Evolutionary conservation across 2,888 invertebrate species (phyloP), one percentile per base, ranked within the genome.

Genomic region (Drosophila sordidula): DNA sequence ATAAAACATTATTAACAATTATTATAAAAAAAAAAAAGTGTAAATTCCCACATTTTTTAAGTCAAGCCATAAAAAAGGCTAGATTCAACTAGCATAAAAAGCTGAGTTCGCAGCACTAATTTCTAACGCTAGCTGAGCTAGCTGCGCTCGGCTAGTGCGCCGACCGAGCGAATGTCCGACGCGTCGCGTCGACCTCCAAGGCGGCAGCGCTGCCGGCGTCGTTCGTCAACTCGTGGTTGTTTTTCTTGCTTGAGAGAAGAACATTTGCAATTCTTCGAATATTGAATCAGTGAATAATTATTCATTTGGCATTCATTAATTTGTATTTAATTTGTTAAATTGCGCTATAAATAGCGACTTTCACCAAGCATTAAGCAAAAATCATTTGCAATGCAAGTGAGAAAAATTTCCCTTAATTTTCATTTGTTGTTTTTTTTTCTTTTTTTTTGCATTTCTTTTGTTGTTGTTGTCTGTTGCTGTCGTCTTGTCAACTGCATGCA

Each of bases 401-500:
- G 59, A 47, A 58, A 44, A 51, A 41, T 63, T 79, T 79, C 57
- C 75, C 75, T 75, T 75, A 52, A 79, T 83, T 50, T 59, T 51
- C 25, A 41, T 38, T 55, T 56, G 32, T 68, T 63, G 46, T 52
- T 65, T 75, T 46, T 78, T 64, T 46, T 44, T 65, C 49, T 39
- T 56, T 36, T 63, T 49, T 61, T 46, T 52, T 62, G 47, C 54
- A 63, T 64, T 65, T 44, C 51, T 62, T 42, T 50, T 32, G 39
- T 42, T 62, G 56, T 38, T 45, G 25, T n/a, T 64, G 38, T 29
- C 29, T 58, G 62, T 47, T 18, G 50, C 76, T 86, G 80, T 87
- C 71, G 63, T 63, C 77, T 87, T 87, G 83, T 88, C 87, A 84
- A 89, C 88, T 82, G 88, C 88, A 85, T 89, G 83, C 89, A 87